phyloP scores from a whole-genome alignment of 2,797 vertebrate genomes.

The Arctocebus calabarensis region DNA sequence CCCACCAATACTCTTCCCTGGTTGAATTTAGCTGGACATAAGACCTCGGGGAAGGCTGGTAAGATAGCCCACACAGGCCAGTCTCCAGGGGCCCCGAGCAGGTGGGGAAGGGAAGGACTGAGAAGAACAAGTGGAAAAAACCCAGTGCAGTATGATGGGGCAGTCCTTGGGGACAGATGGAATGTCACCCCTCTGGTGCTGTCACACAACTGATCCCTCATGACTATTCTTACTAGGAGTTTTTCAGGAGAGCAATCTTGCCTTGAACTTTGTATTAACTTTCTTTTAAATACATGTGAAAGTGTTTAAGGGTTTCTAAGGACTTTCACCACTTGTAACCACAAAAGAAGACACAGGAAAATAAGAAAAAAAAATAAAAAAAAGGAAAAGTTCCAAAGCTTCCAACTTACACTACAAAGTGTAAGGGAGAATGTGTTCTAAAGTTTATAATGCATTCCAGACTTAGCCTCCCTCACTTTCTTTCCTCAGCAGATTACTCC shows the following conservation, averaged over 20 bases:
- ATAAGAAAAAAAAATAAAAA: not conserved
- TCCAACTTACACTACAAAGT: not conserved
- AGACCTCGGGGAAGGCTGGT: not conserved
- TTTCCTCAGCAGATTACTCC: not conserved
- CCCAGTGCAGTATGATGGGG: not conserved
- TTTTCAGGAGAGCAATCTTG: not conserved
- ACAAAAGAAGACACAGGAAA: not conserved
- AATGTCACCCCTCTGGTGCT: rapidly evolving
- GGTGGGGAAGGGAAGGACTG: too few relatives aligned
- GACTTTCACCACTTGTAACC: not conserved
- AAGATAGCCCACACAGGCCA: not conserved
- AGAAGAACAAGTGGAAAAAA: not conserved
- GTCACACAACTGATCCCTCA: not conserved
- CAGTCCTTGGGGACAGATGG: not conserved
- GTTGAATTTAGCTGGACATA: not conserved
- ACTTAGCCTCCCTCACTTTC: not conserved
- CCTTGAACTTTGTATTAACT: not conserved
- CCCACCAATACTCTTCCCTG: not conserved
- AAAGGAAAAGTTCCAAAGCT: not conserved
- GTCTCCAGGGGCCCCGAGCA: not conserved
- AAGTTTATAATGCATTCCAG: not conserved
- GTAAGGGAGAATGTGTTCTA: not conserved
- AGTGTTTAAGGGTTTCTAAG: not conserved
- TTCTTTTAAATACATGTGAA: not conserved
- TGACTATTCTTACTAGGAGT: not conserved